Evolutionary conservation across 92 coral and sea anemone species (phyloP).

Genomic region (Zoanthus gigantus): DNA sequence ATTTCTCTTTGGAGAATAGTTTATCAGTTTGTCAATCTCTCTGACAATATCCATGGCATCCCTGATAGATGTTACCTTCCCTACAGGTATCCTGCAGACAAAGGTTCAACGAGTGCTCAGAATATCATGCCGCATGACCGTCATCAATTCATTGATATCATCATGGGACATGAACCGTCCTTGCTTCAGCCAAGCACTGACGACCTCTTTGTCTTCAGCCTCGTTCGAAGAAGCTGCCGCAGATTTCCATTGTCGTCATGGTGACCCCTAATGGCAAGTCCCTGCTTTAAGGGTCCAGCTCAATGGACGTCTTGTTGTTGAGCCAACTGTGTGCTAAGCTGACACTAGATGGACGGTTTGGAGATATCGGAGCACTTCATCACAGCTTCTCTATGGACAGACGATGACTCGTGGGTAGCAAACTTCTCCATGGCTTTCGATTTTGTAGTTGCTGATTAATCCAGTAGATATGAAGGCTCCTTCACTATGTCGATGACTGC

Average conservation of each 20-base stretch:
- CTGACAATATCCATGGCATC: conserved; percentile 1
- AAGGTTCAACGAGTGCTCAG: neutral
- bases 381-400: conserved; percentile 1
- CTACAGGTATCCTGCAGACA: neutral
- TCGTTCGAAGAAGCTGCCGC: neutral
- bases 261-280: conserved; percentile 1
- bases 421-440: neutral
- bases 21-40: neutral
- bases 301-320: neutral
- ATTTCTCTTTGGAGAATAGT: neutral
- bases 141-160: neutral
- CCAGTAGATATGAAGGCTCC: neutral
- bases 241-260: neutral
- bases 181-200: neutral
- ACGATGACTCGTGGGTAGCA: conserved; percentile 2
- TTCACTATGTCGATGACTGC: neutral
- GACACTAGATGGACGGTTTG: neutral
- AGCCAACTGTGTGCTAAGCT: neutral
- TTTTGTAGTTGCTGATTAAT: neutral
- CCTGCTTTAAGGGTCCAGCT: conserved; percentile 1
- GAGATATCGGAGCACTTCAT: neutral
- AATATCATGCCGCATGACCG: neutral
- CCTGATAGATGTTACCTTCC: neutral
- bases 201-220: neutral
- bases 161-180: neutral